Conservation (phyloP, 2,888 invertebrate species). For the Plebejus anna region DNA sequence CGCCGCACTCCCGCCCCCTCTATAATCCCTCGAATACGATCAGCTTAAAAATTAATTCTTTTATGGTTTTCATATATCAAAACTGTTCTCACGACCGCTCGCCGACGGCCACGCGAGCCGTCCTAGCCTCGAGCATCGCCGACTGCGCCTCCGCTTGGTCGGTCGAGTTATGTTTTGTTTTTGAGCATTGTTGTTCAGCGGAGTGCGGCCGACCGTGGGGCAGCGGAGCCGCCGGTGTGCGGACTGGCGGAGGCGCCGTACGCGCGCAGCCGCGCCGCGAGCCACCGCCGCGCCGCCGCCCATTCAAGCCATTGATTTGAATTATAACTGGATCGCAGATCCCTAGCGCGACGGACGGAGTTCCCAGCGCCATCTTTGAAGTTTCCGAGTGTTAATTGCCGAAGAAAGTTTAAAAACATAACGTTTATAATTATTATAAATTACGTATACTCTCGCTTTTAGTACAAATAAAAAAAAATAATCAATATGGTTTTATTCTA, state of each 20-base stretch:
- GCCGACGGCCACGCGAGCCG: conserved; percentile 72
- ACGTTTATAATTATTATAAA: not conserved
- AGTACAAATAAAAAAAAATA: not conserved
- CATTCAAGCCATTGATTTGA: conserved; percentile 48
- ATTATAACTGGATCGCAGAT: conserved; percentile 14
- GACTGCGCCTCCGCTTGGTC: conserved; percentile 60
- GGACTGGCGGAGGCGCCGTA: conserved; percentile 69
- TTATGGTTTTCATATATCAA: conserved; percentile 71
- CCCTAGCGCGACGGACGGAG: conserved; percentile 41
- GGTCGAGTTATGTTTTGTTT: conserved; percentile 69
- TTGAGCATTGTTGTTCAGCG: conserved; percentile 77
- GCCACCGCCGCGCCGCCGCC: conserved; percentile 54
- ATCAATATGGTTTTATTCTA: not conserved
- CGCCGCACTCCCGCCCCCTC: conserved; percentile 51
- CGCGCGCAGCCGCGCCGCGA: conserved; percentile 53
- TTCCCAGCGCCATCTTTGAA: conserved; percentile 21
- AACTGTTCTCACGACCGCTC: conserved; percentile 65
- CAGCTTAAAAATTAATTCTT: conserved; percentile 62
- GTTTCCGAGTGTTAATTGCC: conserved; percentile 5
- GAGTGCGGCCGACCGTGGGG: conserved; percentile 79
- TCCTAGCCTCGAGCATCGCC: conserved; percentile 70
- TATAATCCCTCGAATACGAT: conserved; percentile 68
- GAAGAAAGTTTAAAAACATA: not conserved
- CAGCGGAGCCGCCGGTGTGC: conserved; percentile 80
- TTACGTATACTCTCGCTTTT: not conserved